Conservation (phyloP, 2,113 vertebrate genomes). For the Anolis carolinensis region DNA sequence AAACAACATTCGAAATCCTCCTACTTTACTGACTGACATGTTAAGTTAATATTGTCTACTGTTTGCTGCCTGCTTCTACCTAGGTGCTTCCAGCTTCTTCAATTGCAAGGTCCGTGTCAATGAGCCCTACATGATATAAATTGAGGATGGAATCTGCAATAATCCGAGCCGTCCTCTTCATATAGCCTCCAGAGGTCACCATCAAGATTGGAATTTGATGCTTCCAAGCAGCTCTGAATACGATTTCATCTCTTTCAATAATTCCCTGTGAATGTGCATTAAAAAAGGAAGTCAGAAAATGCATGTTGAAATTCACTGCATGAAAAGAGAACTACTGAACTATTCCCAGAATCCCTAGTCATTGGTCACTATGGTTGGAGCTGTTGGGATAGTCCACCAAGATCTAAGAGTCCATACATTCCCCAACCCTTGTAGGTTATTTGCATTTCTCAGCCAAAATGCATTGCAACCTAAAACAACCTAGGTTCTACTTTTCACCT, state of each 20-base stretch:
- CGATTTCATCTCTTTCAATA: constrained; percentile 88
- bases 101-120: constrained; percentile 60
- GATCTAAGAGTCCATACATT: too few relatives aligned
- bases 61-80: constrained; percentile 58
- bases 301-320: neutral
- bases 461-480: too few relatives aligned
- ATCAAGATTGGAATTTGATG: constrained; percentile 89
- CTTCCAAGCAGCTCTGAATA: constrained; percentile 84
- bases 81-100: constrained; percentile 64
- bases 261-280: constrained; percentile 82
- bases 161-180: constrained; percentile 92
- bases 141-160: constrained; percentile 98
- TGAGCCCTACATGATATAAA: constrained; percentile 82
- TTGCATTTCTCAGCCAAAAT: too few relatives aligned
- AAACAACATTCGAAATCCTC: neutral
- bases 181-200: constrained; percentile 95
- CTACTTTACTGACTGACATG: constrained; percentile 60
- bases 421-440: too few relatives aligned
- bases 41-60: constrained; percentile 54
- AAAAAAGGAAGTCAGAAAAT: neutral
- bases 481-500: too few relatives aligned
- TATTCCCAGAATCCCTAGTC: too few relatives aligned
- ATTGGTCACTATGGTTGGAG: too few relatives aligned
- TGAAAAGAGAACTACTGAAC: too few relatives aligned
- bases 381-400: too few relatives aligned